phyloP scores from a whole-genome alignment of 1,140 invertebrate genomes.

The Rhagoletis pomonella region DNA sequence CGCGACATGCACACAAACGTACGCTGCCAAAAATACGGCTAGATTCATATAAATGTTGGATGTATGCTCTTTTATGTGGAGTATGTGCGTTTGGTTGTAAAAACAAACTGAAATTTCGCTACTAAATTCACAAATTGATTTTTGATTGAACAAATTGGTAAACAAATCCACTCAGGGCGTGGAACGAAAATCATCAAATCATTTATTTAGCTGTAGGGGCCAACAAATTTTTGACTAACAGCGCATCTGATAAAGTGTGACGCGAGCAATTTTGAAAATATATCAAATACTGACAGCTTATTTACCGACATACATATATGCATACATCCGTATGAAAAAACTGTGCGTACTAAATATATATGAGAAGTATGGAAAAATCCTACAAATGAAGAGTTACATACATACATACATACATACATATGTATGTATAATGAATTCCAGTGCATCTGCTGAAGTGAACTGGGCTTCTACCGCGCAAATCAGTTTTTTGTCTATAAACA shows the following conservation, averaged over 20 bases:
- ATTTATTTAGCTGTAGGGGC: neutral
- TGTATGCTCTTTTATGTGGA: neutral
- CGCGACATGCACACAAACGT: neutral
- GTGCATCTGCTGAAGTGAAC: too few relatives aligned
- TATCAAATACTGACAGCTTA: constrained; percentile 27
- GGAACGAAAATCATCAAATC: neutral
- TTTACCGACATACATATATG: neutral
- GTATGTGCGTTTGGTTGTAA: neutral
- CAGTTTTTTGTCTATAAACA: too few relatives aligned
- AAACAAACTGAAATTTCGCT: constrained; percentile 38
- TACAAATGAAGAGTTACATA: too few relatives aligned
- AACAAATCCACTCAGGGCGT: neutral
- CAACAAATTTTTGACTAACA: constrained; percentile 36
- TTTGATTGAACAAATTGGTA: neutral
- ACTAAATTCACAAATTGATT: constrained; percentile 45
- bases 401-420: too few relatives aligned
- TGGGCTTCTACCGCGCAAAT: too few relatives aligned
- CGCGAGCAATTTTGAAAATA: neutral
- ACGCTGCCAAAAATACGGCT: neutral
- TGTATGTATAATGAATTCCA: too few relatives aligned
- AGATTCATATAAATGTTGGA: neutral
- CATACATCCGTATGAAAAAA: too few relatives aligned
- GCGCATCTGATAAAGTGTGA: constrained; percentile 14
- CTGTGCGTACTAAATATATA: too few relatives aligned
- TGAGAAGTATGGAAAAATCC: too few relatives aligned